These are phyloP conservation scores for Coccyzus lansbergi DNA, from an alignment of 2,797 vertebrate genomes.

Conservation along the genomic window DNA sequence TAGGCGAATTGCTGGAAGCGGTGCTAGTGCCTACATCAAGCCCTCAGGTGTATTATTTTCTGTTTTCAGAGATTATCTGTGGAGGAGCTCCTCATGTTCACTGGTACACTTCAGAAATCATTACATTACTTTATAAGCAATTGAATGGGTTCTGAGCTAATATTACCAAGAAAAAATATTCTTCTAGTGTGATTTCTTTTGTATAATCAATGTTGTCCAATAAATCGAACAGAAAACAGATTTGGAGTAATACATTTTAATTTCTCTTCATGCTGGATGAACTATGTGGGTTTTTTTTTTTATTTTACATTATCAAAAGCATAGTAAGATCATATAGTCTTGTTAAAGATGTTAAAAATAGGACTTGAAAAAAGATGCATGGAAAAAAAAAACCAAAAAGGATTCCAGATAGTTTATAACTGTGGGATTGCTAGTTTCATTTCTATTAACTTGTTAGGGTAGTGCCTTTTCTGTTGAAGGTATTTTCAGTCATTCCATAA, in stretches of 20 bases:
- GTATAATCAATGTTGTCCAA: neutral
- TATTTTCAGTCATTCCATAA: neutral
- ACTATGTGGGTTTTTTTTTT: neutral
- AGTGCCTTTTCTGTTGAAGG: neutral
- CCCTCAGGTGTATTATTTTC: neutral
- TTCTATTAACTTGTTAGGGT: neutral
- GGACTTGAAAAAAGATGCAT: neutral
- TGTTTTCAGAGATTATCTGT: neutral
- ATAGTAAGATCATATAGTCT: neutral
- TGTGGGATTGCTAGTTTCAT: accelerated
- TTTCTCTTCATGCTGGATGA: neutral
- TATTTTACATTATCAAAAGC: neutral
- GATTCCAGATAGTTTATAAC: neutral
- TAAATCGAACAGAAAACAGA: neutral
- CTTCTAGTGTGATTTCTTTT: neutral
- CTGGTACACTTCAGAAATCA: neutral
- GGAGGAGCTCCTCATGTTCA: neutral
- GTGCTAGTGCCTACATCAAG: neutral
- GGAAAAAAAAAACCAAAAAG: neutral
- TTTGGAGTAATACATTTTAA: neutral
- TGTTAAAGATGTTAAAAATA: neutral
- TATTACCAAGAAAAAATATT: neutral
- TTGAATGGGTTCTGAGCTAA: neutral
- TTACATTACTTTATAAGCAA: neutral
- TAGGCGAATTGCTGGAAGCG: neutral